Evolutionary conservation across 2,113 vertebrate species (phyloP), one percentile per base, ranked within the genome.

Genomic region (Hymenochirus boettgeri): DNA sequence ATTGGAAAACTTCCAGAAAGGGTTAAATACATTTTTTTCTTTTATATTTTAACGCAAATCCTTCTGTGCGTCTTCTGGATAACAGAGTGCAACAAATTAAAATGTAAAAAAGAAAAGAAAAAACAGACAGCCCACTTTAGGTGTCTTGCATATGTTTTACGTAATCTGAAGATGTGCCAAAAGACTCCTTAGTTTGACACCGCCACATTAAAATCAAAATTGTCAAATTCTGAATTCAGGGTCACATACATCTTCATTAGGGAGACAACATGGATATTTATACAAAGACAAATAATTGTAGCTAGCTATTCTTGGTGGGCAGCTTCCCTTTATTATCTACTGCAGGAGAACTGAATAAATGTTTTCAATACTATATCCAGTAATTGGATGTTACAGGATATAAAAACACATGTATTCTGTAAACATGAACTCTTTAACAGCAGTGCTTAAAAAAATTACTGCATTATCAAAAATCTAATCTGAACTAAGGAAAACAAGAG

Each of bases 11-110:
- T 26, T 60, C 47, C 56, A 59, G 55, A 59, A 53, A 67, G 56
- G 47, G 65, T 60, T 58, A 53, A 52, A 67, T 57, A 65, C 63
- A 57, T 57, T 57, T 51, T 58, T 18, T 56, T 22, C n/a, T 67
- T 65, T 66, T 6, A 35, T 26, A 35, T 35, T 59, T 67, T 21
- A 51, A 27, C 47, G 47, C 25, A 59, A 67, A 37, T 58, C 42
- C 42, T 58, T 66, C 10, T 22, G 12, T 25, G 35, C 55, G 26
- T 46, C 64, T 52, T 23, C 35, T 22, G 37, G 42, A 27, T 13
- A 10, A 26, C 29, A 52, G 56, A 59, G 39, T 65, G 39, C 39
- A 46, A 65, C 35, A 56, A 18, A 11, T 13, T 27, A 53, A 17
- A 53, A 53, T 26, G 11, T 24, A 33, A 19, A 31, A 2, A 59